These are phyloP conservation scores for Zosterops pallidus DNA, from an alignment of 2,113 vertebrate genomes.

Conservation along the genomic window DNA sequence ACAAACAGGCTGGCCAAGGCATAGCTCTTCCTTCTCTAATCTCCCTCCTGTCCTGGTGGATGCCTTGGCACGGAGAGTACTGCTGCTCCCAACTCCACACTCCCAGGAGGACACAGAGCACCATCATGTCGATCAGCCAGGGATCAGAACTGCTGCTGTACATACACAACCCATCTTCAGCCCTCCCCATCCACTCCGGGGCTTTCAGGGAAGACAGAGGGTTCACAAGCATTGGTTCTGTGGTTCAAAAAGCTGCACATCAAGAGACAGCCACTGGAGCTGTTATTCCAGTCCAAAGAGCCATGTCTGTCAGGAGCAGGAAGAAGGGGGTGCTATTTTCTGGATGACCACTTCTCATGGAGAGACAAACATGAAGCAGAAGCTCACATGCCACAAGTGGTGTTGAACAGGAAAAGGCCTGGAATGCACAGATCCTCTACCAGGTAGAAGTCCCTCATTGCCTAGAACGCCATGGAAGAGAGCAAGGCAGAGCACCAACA, in stretches of 20 bases:
- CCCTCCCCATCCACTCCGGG: neutral
- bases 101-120: neutral
- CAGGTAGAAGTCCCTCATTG: neutral
- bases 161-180: neutral
- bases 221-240: neutral
- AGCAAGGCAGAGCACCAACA: rapidly evolving
- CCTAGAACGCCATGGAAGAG: neutral
- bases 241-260: neutral
- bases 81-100: neutral
- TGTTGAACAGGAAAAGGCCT: neutral
- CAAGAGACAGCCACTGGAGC: neutral
- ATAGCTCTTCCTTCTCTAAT: neutral
- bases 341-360: neutral
- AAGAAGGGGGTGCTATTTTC: neutral
- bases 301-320: rapidly evolving
- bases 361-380: neutral
- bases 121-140: rapidly evolving
- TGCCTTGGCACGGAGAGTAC: neutral
- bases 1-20: rapidly evolving
- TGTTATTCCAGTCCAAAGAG: neutral
- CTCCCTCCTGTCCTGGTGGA: neutral
- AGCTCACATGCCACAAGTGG: neutral
- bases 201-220: neutral
- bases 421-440: neutral
- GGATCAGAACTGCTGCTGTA: neutral